Evolutionary conservation across 2,113 vertebrate genomes (phyloP).

Genomic region (Chrysochloris asiatica): DNA sequence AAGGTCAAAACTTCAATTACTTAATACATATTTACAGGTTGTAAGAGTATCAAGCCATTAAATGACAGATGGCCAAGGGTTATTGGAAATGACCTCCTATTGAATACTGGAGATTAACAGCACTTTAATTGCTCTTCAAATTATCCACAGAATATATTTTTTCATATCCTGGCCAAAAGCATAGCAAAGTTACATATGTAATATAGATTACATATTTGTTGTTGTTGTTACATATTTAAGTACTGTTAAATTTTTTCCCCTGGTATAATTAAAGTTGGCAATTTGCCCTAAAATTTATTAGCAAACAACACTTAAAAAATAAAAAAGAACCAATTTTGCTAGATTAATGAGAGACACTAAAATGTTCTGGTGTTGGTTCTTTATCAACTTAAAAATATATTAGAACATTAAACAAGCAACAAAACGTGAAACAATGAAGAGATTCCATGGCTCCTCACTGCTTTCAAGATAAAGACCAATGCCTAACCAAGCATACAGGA

Average conservation of each 20-base stretch:
- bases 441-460: neutral
- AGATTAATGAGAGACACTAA: slow-evolving; percentile 4
- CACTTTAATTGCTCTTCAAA: neutral
- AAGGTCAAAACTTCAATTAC: slow-evolving; percentile 49
- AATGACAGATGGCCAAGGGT: neutral
- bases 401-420: neutral
- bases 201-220: no score
- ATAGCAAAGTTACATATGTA: neutral
- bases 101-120: neutral
- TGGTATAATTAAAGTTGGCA: slow-evolving; percentile 15
- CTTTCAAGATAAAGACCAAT: slow-evolving; percentile 5
- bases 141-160: neutral
- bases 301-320: neutral
- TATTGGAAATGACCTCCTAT: slow-evolving; percentile 24
- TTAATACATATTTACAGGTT: slow-evolving; percentile 44
- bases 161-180: neutral
- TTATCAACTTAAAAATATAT: slow-evolving; percentile 23
- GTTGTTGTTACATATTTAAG: no score
- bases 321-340: neutral
- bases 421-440: neutral
- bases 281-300: slow-evolving; percentile 27
- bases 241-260: neutral
- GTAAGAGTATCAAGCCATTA: slow-evolving; percentile 5
- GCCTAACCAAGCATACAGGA: neutral
- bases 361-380: neutral